phyloP scores from a whole-genome alignment of 2,113 vertebrate genomes.

The Scomber japonicus region DNA sequence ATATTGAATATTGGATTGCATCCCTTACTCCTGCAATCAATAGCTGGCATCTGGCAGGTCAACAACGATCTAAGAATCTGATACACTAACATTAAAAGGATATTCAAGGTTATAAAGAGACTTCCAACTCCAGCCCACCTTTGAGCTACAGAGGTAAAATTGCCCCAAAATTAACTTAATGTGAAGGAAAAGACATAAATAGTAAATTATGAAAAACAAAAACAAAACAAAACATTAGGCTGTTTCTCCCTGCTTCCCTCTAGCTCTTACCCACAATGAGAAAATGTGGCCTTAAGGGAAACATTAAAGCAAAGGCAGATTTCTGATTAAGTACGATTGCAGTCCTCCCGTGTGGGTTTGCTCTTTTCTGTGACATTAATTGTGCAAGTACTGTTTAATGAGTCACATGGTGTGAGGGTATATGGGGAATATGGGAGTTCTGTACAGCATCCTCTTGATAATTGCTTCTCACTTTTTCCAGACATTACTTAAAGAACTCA shows the following conservation, averaged over 20 bases:
- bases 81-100: slow-evolving; percentile 46
- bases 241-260: background rate
- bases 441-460: background rate
- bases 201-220: background rate
- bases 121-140: background rate
- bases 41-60: slow-evolving; percentile 46
- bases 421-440: slow-evolving; percentile 11
- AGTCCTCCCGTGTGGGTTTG: slow-evolving; percentile 21
- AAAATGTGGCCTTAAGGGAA: slow-evolving; percentile 39
- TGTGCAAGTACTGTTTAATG: background rate
- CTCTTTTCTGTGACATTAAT: slow-evolving; percentile 47
- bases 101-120: slow-evolving; percentile 45
- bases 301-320: slow-evolving; percentile 36
- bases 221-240: background rate
- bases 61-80: slow-evolving; percentile 33
- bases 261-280: slow-evolving; percentile 10
- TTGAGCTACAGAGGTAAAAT: background rate
- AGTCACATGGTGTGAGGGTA: slow-evolving; percentile 25
- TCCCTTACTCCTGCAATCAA: slow-evolving; percentile 61
- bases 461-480: background rate
- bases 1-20: slow-evolving; percentile 54
- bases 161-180: background rate
- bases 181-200: background rate
- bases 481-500: background rate
- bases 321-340: slow-evolving; percentile 17